Conservation (phyloP, 2,888 invertebrate genomes). For the Diarsia mendica region DNA sequence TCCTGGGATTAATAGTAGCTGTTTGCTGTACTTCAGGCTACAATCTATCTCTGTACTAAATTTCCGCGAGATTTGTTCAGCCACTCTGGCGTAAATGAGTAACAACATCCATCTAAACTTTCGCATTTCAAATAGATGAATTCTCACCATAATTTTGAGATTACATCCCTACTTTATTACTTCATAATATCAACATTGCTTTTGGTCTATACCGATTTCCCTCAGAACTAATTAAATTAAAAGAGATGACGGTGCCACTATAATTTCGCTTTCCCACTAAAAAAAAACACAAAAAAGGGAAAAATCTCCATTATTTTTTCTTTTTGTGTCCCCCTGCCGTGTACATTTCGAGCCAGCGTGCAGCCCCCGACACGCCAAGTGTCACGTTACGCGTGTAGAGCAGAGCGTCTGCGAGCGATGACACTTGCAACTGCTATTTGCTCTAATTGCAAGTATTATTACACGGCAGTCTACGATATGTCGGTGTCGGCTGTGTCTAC, state of each 20-base stretch:
- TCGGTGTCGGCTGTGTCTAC: slow-evolving; percentile 54
- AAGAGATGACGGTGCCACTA: not conserved
- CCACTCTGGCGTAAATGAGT: not conserved
- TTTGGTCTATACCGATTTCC: not conserved
- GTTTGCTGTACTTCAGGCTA: too few relatives aligned
- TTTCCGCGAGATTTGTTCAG: not conserved
- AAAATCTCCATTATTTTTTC: not conserved
- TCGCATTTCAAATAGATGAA: not conserved
- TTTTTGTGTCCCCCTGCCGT: slow-evolving; percentile 33
- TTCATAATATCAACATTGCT: not conserved
- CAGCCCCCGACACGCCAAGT: slow-evolving; percentile 67
- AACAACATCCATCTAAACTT: not conserved
- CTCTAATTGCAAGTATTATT: slow-evolving; percentile 80
- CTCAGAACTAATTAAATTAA: not conserved
- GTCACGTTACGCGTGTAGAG: slow-evolving; percentile 70
- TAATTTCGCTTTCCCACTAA: not conserved
- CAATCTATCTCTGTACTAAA: too few relatives aligned
- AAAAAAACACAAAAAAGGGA: slow-evolving; percentile 4
- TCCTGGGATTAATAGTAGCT: too few relatives aligned
- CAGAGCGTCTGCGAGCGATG: slow-evolving; percentile 71
- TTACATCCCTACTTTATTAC: not conserved
- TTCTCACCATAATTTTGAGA: not conserved
- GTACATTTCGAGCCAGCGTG: slow-evolving; percentile 59
- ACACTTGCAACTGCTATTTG: slow-evolving; percentile 75
- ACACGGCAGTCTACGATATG: slow-evolving; percentile 55